Conservation (phyloP, 2,888 invertebrate species). For the Drosophila atripex region DNA sequence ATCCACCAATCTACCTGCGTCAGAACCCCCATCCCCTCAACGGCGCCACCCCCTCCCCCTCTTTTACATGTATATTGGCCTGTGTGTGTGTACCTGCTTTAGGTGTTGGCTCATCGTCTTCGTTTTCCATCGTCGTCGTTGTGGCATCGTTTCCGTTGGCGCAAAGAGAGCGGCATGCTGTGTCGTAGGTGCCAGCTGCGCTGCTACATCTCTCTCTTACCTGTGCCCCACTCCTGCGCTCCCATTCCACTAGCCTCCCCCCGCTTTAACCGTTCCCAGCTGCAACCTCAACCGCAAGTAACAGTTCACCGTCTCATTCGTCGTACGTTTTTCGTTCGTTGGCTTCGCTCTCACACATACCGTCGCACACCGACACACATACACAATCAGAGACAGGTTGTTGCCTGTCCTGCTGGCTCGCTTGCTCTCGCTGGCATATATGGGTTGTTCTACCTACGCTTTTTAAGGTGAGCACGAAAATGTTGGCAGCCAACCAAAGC, state of each 20-base stretch:
- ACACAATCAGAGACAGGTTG: constrained; percentile 67
- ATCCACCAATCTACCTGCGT: constrained; percentile 84
- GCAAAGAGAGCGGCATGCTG: constrained; percentile 47
- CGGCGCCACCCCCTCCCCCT: constrained; percentile 10
- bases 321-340: constrained; percentile 68
- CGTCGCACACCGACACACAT: constrained; percentile 14
- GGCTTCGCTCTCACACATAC: constrained; percentile 61
- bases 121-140: constrained; percentile 54
- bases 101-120: constrained; percentile 63
- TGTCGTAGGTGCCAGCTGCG: constrained; percentile 62
- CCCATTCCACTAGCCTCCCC: constrained; percentile 7
- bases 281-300: constrained; percentile 75
- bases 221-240: constrained; percentile 47
- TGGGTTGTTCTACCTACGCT: constrained; percentile 41
- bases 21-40: constrained; percentile 53
- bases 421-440: constrained; percentile 61
- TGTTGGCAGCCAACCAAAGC: constrained; percentile 83
- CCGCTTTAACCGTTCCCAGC: constrained; percentile 3
- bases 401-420: constrained; percentile 72
- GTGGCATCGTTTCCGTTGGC: constrained; percentile 17
- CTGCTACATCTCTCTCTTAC: constrained; percentile 48
- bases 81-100: constrained; percentile 65
- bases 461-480: constrained; percentile 81
- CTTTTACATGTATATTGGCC: constrained; percentile 8
- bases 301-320: constrained; percentile 77